A percentile compares a stretch with the other conserved stretches of the same genome.
These are phyloP conservation scores for Fratercula arctica DNA, from an alignment of 2,797 vertebrate species.

Conservation along the genomic window DNA sequence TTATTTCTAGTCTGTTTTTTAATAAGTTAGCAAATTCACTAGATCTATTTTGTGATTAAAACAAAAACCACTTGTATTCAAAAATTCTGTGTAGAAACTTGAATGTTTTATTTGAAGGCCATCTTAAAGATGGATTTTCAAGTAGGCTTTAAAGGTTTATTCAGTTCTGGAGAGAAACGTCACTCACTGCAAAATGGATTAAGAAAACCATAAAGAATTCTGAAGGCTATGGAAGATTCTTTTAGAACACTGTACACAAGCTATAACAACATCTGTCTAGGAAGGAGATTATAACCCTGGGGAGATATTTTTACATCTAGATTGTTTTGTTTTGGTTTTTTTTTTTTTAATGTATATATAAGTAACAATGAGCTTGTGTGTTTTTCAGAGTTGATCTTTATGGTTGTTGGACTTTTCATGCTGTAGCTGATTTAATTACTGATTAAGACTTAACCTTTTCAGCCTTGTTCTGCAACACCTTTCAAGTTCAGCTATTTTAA, in stretches of 20 bases:
- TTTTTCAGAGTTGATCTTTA: neutral
- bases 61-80: neutral
- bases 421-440: slow-evolving; percentile 1
- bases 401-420: neutral
- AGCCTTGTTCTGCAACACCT: neutral
- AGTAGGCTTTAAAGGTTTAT: neutral
- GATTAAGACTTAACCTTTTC: neutral
- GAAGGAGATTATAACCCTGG: neutral
- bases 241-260: neutral
- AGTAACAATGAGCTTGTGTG: neutral
- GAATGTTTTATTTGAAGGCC: slow-evolving; percentile 6
- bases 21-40: neutral
- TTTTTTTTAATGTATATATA: neutral
- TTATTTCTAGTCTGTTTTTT: slow-evolving; percentile 47
- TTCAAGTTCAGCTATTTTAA: neutral
- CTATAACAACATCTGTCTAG: neutral
- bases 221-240: neutral
- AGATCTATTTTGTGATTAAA: slow-evolving; percentile 12
- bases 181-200: neutral
- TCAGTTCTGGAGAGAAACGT: neutral
- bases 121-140: neutral
- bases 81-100: neutral
- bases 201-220: neutral
- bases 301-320: slow-evolving; percentile 4
- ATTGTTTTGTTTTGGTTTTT: neutral